Base-by-base conservation (phyloP, 2,113 vertebrate genomes). In the Rostratula benghalensis region DNA sequence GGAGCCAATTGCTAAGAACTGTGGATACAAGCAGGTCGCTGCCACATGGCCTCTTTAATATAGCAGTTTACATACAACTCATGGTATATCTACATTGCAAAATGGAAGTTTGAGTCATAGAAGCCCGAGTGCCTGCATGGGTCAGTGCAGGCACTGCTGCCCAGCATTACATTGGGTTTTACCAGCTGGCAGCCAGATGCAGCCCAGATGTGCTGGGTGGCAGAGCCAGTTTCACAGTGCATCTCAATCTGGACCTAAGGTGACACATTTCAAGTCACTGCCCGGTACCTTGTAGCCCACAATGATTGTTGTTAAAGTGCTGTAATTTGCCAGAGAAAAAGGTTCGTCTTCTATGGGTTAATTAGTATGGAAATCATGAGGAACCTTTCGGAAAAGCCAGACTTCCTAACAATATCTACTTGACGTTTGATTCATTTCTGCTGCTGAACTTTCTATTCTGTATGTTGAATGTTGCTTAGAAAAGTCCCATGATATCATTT, bases 401-500 rank as follows among this genome's bases (percentile, higher is more conserved):
- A 79, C 89, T 60, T 73, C 48, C 45, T 65, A 83, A 83, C 64
- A 94, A 74, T 74, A 77, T 80, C 59, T 57, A n/a, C 75, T 95
- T 86, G 85, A 85, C 2, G 1, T 87, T 94, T 95, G 93, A 88
- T 91, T 88, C 37, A 94, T 95, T 91, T 89, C 83, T 81, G n/a
- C 80, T 71, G 60, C 28, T 57, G 90, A 92, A 85, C 78, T 69
- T 94, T 87, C 50, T 94, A 51, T 88, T 92, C 65, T 51, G 69
- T 51, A 45, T 10, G 17, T 35, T 93, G 61, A 96, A 75, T 60
- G 46, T 69, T 73, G 56, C 64, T 91, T 89, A 78, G 81, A 80
- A 95, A 94, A 91, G 48, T 64, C 67, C 79, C 74, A 94, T 94
- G 93, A 94, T 93, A 85, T 95, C 69, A 95, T 74, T 94, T 96